Evolutionary conservation across 2,888 invertebrate genomes (phyloP), one percentile per base, ranked within the genome.

Genomic region (Teleiodes luculella): DNA sequence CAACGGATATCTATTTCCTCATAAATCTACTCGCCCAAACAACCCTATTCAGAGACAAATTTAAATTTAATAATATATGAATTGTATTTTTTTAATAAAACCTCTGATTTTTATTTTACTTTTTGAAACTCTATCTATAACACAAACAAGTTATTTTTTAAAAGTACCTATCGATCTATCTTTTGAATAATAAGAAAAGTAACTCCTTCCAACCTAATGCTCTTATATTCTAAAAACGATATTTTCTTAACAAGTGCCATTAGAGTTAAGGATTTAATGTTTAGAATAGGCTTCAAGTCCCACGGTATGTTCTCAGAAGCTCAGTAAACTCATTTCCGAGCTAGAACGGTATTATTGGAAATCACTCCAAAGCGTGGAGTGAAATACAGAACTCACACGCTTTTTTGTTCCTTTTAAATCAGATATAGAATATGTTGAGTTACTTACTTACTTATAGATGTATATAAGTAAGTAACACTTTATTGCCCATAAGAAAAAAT

Each of bases 311-410:
- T 31, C 48, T 35, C 16, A 33, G 48, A 18, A 20, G 35, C 35
- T 48, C 48, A 35, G 47, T 47, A 47, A 35, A 48, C 48, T 48
- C 48, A 48, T 48, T 48, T 48, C 48, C 48, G 35, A 35, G 35
- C 16, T 20, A 48, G 20, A 48, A 48, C 48, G 48, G n/a, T 35
- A 48, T 48, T 48, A 48, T 48, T 48, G 48, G 48, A 48, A 48
- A 48, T 48, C 48, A 48, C 48, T 48, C 24, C 18, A 6, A 24
- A 31, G 16, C 10, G 11, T 28, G 5, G 31, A 10, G 30, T 13
- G 13, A 28, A 46, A 30, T 31, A 16, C 31, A 11, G 31, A 46
- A 30, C 31, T 18, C 30, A 46, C 31, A 30, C 30, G 16, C n/a
- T 14, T 14, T 13, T 16, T 13, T 37, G 6, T 14, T 5, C 10